Conservation (phyloP, 1,140 invertebrate genomes). For the Heterodera schachtii region DNA sequence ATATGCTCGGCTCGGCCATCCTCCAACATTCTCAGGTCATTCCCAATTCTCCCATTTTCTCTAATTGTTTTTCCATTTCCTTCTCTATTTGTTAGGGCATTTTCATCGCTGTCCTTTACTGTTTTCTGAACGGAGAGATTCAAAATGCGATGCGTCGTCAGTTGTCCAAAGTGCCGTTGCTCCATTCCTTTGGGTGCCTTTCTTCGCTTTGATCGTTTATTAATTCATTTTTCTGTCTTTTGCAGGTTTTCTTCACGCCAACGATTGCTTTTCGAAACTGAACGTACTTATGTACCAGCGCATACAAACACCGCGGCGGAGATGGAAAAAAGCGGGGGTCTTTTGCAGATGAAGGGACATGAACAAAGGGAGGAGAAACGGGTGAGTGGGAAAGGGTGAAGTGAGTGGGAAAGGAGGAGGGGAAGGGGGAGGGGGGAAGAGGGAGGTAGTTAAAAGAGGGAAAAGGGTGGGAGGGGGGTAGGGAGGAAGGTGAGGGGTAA, state of each 20-base stretch:
- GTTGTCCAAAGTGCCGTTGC: conserved; percentile 58
- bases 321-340: neutral
- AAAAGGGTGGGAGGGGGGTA: neutral
- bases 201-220: neutral
- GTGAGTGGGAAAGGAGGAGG: neutral
- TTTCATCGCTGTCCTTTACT: conserved; percentile 68
- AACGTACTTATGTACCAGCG: conserved; percentile 59
- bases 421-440: neutral
- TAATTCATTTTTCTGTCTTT: neutral
- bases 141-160: conserved; percentile 60
- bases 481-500: too few relatives aligned
- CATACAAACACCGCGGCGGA: neutral
- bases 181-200: conserved; percentile 48
- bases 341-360: conserved; percentile 23
- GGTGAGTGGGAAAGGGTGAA: neutral
- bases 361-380: conserved; percentile 12
- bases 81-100: conserved; percentile 66
- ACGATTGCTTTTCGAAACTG: conserved; percentile 56
- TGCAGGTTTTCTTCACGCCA: conserved; percentile 29
- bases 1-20: conserved; percentile 68
- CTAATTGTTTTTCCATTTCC: conserved; percentile 21
- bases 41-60: too few relatives aligned
- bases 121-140: conserved; percentile 70
- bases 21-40: conserved; percentile 68
- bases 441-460: neutral